Percentiles rank a stretch among this genome's conserved stretches.
phyloP scores from a whole-genome alignment of 2,113 vertebrate genomes.

The Scartelaos histophorus region DNA sequence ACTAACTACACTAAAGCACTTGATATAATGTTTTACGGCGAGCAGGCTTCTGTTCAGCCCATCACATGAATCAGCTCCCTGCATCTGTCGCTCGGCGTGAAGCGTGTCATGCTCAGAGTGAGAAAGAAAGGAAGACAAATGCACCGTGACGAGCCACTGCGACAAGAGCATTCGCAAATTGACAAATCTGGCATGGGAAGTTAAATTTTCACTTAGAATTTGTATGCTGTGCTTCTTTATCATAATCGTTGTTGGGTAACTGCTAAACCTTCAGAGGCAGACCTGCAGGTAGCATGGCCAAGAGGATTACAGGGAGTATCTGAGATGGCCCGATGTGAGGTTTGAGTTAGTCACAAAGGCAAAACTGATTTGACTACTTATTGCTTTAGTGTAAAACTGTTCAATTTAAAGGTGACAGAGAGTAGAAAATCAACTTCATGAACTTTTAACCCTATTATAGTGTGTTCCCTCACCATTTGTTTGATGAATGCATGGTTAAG shows the following conservation, averaged over 20 bases:
- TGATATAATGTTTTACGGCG: constrained; percentile 37
- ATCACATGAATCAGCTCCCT: constrained; percentile 55
- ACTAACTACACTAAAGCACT: constrained; percentile 39
- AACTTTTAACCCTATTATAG: too few relatives aligned
- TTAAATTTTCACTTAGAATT: not conserved
- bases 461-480: too few relatives aligned
- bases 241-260: not conserved
- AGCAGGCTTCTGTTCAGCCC: constrained; percentile 45
- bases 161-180: constrained; percentile 25
- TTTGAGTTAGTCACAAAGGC: not conserved
- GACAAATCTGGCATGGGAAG: not conserved
- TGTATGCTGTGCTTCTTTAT: not conserved
- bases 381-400: not conserved
- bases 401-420: too few relatives aligned
- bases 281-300: not conserved
- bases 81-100: constrained; percentile 62
- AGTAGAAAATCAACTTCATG: too few relatives aligned
- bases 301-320: not conserved
- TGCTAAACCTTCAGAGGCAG: not conserved
- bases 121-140: constrained; percentile 50
- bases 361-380: not conserved
- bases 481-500: too few relatives aligned
- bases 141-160: constrained; percentile 35
- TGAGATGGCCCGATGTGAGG: not conserved
- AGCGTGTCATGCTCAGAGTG: constrained; percentile 53